Conservation (phyloP, 1,140 invertebrate genomes). For the Leptopilina boulardi region DNA sequence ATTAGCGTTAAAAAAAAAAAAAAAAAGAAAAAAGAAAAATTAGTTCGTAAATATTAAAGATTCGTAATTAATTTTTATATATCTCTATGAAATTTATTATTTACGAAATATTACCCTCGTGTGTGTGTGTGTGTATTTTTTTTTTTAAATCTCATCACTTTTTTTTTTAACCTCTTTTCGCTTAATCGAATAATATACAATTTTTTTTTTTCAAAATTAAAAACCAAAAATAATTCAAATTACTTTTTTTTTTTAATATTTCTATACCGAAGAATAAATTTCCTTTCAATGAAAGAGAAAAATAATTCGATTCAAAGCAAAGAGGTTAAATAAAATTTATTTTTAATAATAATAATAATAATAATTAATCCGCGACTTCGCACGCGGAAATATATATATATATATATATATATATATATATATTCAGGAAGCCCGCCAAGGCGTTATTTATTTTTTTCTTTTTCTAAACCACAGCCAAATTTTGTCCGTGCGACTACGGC, state of each 20-base stretch:
- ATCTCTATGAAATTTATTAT: constrained; percentile 41
- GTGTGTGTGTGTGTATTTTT: no score
- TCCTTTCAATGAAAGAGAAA: no score
- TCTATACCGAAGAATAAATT: no score
- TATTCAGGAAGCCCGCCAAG: constrained; percentile 44
- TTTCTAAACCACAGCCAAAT: constrained; percentile 63
- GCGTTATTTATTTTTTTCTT: no score
- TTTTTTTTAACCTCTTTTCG: background rate
- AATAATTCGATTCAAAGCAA: background rate
- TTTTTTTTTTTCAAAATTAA: no score
- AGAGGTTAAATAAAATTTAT: no score
- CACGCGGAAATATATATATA: background rate
- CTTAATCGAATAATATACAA: background rate
- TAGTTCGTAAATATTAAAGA: constrained; percentile 30
- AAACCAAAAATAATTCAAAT: no score
- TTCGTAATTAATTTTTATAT: constrained; percentile 44
- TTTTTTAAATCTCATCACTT: background rate
- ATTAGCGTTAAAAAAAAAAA: constrained; percentile 59
- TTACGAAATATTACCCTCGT: constrained; percentile 35
- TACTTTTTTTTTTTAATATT: no score
- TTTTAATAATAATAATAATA: no score
- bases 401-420: no score
- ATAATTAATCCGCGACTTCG: background rate
- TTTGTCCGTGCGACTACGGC: constrained; percentile 63
- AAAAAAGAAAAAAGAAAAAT: background rate